These are phyloP conservation scores for Cyanoliseus patagonus DNA, from an alignment of 2,113 vertebrate species.

Conservation along the genomic window DNA sequence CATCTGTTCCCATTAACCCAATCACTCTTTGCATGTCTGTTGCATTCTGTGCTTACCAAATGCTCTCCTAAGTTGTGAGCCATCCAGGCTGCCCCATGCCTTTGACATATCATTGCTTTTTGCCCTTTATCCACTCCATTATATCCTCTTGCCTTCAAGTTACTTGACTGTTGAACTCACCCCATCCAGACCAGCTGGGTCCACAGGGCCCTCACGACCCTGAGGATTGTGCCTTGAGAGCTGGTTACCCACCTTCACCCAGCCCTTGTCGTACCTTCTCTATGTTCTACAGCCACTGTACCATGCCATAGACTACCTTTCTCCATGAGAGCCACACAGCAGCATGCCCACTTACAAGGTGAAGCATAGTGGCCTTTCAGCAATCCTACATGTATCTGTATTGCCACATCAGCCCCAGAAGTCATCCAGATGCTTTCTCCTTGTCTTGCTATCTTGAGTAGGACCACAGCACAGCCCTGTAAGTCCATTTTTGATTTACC, in stretches of 20 bases:
- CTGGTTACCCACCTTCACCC: not conserved
- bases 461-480: not conserved
- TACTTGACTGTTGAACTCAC: not conserved
- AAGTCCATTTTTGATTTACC: not conserved
- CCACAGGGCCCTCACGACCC: not conserved
- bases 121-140: not conserved
- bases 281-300: not conserved
- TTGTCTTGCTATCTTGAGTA: not conserved
- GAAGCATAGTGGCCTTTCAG: not conserved
- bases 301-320: not conserved
- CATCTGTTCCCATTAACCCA: not conserved
- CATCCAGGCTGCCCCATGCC: not conserved
- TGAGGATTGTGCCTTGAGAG: not conserved
- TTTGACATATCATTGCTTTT: not conserved
- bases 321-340: not conserved
- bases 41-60: not conserved
- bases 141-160: not conserved
- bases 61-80: not conserved
- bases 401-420: not conserved
- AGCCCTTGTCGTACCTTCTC: not conserved
- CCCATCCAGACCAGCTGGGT: not conserved
- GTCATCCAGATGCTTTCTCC: not conserved
- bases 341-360: not conserved
- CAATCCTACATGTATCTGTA: fast-evolving
- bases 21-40: not conserved